phyloP scores from a whole-genome alignment of 2,797 vertebrate genomes.

The Platalea minor region DNA sequence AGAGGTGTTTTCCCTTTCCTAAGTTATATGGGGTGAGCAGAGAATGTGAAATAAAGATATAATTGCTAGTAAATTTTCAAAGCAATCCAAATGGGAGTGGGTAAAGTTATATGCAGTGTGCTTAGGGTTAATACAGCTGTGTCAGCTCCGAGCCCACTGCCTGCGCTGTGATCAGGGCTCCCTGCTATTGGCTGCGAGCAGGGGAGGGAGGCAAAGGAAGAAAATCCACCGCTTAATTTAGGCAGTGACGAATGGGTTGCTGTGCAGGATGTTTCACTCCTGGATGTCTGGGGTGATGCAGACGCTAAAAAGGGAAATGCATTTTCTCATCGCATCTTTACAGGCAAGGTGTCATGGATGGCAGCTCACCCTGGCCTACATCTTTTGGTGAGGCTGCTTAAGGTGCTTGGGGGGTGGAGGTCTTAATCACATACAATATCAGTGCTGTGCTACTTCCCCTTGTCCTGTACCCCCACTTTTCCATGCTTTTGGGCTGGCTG shows the following conservation, averaged over 20 bases:
- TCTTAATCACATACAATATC: neutral
- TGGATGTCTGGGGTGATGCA: constrained; percentile 36
- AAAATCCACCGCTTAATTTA: constrained; percentile 60
- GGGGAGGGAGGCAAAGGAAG: constrained; percentile 41
- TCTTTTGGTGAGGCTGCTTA: neutral
- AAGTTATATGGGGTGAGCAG: neutral
- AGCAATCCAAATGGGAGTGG: neutral
- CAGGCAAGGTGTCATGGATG: neutral
- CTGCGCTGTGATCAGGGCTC: neutral
- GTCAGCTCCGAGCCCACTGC: neutral
- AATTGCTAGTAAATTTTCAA: neutral
- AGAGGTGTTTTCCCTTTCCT: neutral
- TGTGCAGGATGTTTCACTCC: constrained; percentile 57
- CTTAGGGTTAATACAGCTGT: constrained; percentile 38
- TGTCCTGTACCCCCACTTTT: neutral
- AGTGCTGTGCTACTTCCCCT: accelerated
- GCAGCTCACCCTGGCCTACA: neutral
- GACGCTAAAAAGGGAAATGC: constrained; percentile 38
- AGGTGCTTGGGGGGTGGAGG: neutral
- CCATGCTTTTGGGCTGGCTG: neutral
- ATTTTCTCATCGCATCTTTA: neutral
- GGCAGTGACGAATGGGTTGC: constrained; percentile 55
- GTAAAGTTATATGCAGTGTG: neutral
- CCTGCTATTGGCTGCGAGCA: constrained; percentile 37
- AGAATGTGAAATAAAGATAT: neutral